Evolutionary conservation across 1,140 invertebrate genomes (phyloP), one percentile per base, ranked within the genome.

Genomic region (Anadara kagoshimensis): DNA sequence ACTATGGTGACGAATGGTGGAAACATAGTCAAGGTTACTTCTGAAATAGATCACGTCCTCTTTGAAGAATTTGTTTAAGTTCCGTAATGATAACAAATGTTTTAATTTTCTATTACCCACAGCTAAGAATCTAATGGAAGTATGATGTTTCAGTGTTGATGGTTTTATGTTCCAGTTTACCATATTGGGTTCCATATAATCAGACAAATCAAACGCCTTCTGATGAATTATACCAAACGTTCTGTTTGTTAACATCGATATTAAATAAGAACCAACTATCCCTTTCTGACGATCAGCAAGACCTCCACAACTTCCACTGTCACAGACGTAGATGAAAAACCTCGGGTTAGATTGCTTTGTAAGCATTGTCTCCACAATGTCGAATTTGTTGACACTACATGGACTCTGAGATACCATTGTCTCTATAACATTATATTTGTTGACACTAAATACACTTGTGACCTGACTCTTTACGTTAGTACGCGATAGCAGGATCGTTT

Each of bases 181-280:
- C 7, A 11, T n/a, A 12, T 36, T 69, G 20, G 29, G n/a, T 44
- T 53, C 57, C 0, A 61, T 22, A 58, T 43, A 61, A n/a, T 41
- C 36, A n/a, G 26, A 4, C 22, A 69, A 49, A 24, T 58, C 22
- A 41, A 56, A 69, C 5, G 67, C 56, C 10, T 51, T 59, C n/a
- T 26, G 16, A 43, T 69, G 49, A 5, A 44, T 10, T 7, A 69
- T 59, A 20, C 24, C 44, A 29, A 69, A 69, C n/a, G 56, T 44
- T 16, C 58, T 56, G 20, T 69, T 69, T 10, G 67, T 51, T 20
- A 61, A 16, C 11, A 69, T n/a, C 5, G 67, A 49, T 36, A 69
- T 58, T 10, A 69, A 29, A 8, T 69, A 69, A 1, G 54, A 18
- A 36, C 43, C 29, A n/a, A 69, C 56, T 59, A 69, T 69, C 22